Conservation (phyloP, 2,797 vertebrate species). For the Tokudaia muenninki region DNA sequence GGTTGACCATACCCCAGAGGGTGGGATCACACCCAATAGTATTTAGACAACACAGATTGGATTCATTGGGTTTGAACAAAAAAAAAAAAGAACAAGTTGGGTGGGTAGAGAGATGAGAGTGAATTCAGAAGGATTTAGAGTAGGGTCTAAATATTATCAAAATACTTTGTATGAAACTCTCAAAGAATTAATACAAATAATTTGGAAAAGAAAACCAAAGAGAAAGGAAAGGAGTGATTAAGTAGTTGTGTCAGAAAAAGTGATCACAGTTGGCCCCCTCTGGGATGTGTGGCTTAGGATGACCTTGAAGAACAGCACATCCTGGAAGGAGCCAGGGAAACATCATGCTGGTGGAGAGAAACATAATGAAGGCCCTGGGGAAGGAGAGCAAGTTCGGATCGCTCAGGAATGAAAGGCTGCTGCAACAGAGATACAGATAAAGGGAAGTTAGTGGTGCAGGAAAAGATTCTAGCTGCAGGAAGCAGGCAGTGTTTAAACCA, state of each 20-base stretch:
- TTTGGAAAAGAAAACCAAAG: background rate
- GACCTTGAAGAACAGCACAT: background rate
- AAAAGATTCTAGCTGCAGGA: background rate
- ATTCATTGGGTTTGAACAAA: background rate
- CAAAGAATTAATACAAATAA: background rate
- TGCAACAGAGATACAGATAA: background rate
- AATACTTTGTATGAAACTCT: background rate
- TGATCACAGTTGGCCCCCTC: background rate
- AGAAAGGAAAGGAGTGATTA: background rate
- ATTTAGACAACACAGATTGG: background rate
- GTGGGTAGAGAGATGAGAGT: background rate
- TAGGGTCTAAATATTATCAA: background rate
- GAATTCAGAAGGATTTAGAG: background rate
- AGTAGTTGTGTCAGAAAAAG: background rate
- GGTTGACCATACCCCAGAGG: background rate
- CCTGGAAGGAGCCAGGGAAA: background rate
- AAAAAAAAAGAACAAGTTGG: background rate
- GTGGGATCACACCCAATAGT: background rate
- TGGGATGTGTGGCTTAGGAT: background rate
- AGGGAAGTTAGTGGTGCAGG: background rate
- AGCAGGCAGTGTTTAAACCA: background rate
- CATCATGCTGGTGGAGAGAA: background rate
- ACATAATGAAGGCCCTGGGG: rapidly evolving
- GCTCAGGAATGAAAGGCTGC: background rate
- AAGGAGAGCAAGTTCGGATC: background rate